Base-by-base conservation (phyloP, 2,113 vertebrate genomes). In the Tapirus terrestris region DNA sequence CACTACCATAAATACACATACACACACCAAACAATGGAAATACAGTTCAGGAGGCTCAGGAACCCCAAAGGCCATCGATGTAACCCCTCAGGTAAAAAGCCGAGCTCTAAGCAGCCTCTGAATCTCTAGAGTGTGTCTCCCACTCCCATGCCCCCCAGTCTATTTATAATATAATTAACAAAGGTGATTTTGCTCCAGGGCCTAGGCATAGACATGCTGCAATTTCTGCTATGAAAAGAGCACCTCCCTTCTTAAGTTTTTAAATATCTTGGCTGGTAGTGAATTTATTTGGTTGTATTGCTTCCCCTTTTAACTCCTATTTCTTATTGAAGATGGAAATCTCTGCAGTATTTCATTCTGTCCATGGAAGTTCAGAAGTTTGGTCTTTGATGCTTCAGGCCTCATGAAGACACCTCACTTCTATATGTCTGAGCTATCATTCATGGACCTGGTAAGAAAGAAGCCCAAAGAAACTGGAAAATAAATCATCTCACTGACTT, bases 271-370 rank as follows among this genome's bases (percentile, higher is more conserved):
- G 48, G 29, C 48, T 45, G 29, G 61, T 51, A 56, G 48, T 96
- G n/a, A 91, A 76, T 77, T 25, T 83, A 85, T 88, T 88, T 61
- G 20, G 14, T 31, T 86, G 39, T 43, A 61, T n/a, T 95, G 7
- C 27, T 93, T 96, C 70, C 21, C 25, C 18, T 14, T 94, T 83
- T 56, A 85, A 85, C 14, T 1, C 4, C 29, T 33, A 48, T 48
- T 88, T 97, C 48, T 88, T 82, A 63, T 2, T 80, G 36, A 83
- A 91, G 97, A 20, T n/a, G 29, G 68, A 76, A 83, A 86, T 72
- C 60, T 79, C 72, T 87, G 17, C 8, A 75, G n/a, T 67, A 53
- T 73, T 92, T 97, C 25, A 72, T 80, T 92, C 79, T 94, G 51
- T 61, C 39, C 16, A 7, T 33, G 21, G 21, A 93, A 89, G 58